Percentiles rank a stretch among this genome's conserved stretches.
phyloP scores from a whole-genome alignment of 1,140 invertebrate genomes.

The Uloborus diversus region DNA sequence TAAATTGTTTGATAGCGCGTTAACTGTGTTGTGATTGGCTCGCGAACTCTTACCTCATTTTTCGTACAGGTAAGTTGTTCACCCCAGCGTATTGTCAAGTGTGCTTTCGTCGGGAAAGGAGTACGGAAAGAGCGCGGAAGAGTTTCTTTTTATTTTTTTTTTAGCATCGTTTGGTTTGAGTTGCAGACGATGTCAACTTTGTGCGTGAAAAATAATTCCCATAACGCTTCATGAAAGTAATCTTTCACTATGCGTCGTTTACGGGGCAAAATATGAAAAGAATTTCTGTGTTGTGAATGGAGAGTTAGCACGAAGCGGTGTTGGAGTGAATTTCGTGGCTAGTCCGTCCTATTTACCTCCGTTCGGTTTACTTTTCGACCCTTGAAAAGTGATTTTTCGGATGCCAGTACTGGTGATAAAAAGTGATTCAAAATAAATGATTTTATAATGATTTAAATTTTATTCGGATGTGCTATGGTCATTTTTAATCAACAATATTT shows the following conservation, averaged over 20 bases:
- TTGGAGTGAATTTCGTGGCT: too few species aligned
- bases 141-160: not conserved
- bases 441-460: too few species aligned
- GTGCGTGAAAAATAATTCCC: not conserved
- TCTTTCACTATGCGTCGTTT: not conserved
- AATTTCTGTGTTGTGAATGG: not conserved
- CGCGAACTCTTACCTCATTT: conserved; percentile 34
- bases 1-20: conserved; percentile 38
- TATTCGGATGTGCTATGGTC: too few species aligned
- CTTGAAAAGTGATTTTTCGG: too few species aligned
- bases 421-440: too few species aligned
- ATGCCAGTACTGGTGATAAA: too few species aligned
- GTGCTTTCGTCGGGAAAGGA: conserved; percentile 35
- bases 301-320: not conserved
- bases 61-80: conserved; percentile 54
- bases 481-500: too few species aligned
- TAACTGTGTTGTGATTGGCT: conserved; percentile 31
- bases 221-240: not conserved
- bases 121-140: not conserved
- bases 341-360: too few species aligned
- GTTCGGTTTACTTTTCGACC: too few species aligned
- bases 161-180: not conserved
- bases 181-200: not conserved
- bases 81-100: conserved; percentile 44
- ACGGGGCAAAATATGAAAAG: not conserved